phyloP scores from a whole-genome alignment of 1,140 invertebrate genomes.

The Penaeus vannamei region DNA sequence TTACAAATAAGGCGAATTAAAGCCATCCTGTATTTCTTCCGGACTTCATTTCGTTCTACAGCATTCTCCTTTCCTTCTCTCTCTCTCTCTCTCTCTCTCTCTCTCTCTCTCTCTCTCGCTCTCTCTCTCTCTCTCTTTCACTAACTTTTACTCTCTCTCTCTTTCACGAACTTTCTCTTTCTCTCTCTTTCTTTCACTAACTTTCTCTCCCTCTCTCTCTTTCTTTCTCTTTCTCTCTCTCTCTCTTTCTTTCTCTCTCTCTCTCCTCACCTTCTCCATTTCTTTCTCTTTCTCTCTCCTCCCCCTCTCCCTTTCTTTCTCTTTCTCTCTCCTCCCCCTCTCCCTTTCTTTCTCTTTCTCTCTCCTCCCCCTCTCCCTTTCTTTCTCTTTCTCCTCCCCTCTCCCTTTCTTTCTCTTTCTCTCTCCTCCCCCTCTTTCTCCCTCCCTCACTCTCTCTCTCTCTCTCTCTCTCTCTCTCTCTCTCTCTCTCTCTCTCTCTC shows the following conservation, averaged over 20 bases:
- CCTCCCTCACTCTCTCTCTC: not conserved
- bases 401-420: not conserved
- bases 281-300: not conserved
- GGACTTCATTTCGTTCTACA: no score
- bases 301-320: not conserved
- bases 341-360: not conserved
- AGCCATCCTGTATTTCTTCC: no score
- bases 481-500: not conserved
- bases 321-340: no score
- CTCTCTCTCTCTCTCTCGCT: not conserved
- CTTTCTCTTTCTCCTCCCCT: not conserved
- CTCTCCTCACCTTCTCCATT: not conserved
- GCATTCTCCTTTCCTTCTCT: no score
- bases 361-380: not conserved
- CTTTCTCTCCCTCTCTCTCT: no score
- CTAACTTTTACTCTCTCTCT: not conserved
- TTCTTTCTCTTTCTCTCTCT: not conserved
- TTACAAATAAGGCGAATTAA: no score
- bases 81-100: not conserved
- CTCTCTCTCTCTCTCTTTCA: not conserved
- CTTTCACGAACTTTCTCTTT: not conserved
- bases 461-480: not conserved
- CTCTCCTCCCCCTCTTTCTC: slow-evolving; percentile 1
- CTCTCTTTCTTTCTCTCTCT: not conserved
- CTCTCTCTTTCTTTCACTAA: not conserved